Evolutionary conservation across 2,113 vertebrate genomes (phyloP).

Genomic region (Aptenodytes forsteri): DNA sequence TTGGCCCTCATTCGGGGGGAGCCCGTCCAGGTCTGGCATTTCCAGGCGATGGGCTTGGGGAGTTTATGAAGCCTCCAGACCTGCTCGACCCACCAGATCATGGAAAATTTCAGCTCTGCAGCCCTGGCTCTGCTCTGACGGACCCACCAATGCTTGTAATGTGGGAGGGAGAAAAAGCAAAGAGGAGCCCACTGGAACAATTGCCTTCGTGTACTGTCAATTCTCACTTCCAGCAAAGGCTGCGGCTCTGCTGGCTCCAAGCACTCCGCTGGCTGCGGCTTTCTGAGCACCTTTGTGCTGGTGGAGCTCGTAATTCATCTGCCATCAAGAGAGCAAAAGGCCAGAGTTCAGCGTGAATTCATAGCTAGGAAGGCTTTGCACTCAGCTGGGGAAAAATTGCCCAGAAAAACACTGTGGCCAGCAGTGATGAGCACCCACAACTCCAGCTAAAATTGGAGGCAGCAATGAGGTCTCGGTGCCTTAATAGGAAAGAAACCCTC

Average conservation of each 20-base stretch:
- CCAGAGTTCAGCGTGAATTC: neutral
- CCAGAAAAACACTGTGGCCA: neutral
- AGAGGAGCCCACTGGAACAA: neutral
- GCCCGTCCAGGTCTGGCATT: rapidly evolving
- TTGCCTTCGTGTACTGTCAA: neutral
- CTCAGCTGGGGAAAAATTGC: neutral
- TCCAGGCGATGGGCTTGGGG: neutral
- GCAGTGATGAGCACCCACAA: neutral
- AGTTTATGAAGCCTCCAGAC: neutral
- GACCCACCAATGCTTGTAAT: neutral
- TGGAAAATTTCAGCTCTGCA: neutral
- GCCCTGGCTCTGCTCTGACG: neutral
- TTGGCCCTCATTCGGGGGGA: neutral
- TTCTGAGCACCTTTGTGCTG: neutral
- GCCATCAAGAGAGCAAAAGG: neutral
- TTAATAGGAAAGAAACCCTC: neutral
- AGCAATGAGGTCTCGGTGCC: neutral
- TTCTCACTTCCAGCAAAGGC: neutral
- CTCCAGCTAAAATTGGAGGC: neutral
- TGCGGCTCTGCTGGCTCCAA: neutral
- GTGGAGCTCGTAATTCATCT: neutral
- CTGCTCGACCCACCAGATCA: neutral
- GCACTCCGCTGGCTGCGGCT: neutral
- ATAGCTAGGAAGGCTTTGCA: neutral
- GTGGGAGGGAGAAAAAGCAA: neutral